Conservation (phyloP, 2,888 invertebrate species). For the Synanthedon vespiformis region DNA sequence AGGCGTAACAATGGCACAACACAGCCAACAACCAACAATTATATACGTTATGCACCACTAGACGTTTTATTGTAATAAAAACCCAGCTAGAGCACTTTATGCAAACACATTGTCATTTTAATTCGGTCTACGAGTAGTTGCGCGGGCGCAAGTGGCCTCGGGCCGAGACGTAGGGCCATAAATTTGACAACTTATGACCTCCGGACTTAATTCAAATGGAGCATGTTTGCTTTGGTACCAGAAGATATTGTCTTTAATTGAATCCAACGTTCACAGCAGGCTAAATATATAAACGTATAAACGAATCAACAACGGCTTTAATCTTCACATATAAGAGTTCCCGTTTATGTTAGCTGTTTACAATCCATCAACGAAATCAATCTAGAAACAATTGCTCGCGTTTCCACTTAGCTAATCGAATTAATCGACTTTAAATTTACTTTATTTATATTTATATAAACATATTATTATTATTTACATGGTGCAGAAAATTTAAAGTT, state of each 20-base stretch:
- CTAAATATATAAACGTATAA: no score
- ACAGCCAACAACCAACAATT: background rate
- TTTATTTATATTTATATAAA: no score
- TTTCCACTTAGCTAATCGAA: no score
- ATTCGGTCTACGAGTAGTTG: conserved; percentile 1
- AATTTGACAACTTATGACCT: conserved; percentile 4
- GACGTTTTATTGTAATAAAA: background rate
- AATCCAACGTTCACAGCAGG: no score
- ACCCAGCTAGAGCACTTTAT: background rate
- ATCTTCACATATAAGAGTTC: no score
- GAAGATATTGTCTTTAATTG: background rate
- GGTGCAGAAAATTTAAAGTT: no score
- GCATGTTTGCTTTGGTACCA: background rate
- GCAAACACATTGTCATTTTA: background rate
- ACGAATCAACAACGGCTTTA: no score
- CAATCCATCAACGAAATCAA: no score
- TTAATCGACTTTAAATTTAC: no score
- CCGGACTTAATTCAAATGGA: background rate
- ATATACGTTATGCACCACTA: background rate
- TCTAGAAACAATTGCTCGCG: no score
- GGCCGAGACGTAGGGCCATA: conserved; percentile 7
- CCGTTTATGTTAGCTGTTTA: no score
- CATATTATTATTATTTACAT: no score
- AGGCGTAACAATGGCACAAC: background rate
- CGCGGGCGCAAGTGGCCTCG: conserved; percentile 5